These are phyloP conservation scores for Tachycineta bicolor DNA, from an alignment of 2,113 vertebrate genomes.

Conservation along the genomic window DNA sequence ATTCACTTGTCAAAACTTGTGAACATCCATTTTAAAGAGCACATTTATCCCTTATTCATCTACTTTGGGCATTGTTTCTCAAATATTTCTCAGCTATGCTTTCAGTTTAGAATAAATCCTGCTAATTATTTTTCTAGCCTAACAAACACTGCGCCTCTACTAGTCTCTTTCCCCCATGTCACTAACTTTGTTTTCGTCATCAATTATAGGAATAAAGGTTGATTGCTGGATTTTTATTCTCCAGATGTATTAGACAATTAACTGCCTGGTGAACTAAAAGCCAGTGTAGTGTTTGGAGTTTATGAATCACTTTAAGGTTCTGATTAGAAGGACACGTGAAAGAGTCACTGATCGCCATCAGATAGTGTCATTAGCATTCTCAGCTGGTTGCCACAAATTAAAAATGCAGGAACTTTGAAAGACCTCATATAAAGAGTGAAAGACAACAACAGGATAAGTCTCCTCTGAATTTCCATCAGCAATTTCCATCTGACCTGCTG, in stretches of 20 bases:
- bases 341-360: background rate
- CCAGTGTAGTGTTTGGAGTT: background rate
- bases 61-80: background rate
- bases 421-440: background rate
- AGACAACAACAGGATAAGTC: background rate
- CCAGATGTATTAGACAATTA: background rate
- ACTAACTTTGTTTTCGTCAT: background rate
- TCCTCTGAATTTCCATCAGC: background rate
- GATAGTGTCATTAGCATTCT: conserved; percentile 9
- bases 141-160: background rate
- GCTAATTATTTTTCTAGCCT: background rate
- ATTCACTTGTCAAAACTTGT: background rate
- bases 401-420: background rate
- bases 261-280: background rate
- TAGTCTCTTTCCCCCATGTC: background rate
- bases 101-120: background rate
- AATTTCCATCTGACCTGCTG: background rate
- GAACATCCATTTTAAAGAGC: background rate
- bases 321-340: background rate
- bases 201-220: background rate
- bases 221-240: conserved; percentile 24
- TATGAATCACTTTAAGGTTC: background rate
- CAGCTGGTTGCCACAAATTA: background rate
- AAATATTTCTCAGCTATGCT: background rate
- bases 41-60: background rate